Evolutionary conservation across 2,888 invertebrate species (phyloP), one percentile per base, ranked within the genome.

Genomic region (Fragum fragum): DNA sequence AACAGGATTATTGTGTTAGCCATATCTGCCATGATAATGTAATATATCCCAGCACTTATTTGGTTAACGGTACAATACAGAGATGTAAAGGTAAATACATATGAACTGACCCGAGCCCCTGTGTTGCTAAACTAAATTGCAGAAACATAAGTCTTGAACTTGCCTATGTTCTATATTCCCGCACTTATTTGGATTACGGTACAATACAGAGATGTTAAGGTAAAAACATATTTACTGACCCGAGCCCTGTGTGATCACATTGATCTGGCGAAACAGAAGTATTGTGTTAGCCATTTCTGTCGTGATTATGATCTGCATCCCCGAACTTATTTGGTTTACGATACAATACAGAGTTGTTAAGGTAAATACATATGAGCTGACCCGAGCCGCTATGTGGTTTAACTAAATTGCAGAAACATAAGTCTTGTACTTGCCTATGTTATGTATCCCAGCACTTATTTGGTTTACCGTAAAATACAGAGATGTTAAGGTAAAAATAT

Each of bases 1-100:
- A 97, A 98, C 95, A 95, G 98, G 84, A 97, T 97, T 42, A 97
- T 97, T 77, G 97, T 98, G 87, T 96, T 99, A 87, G 97, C 97
- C 0, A 95, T 98, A 76, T 97, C 98, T 74, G 96, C 97, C 89
- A 91, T 95, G 63, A 97, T 98, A 94, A 98, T 98, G 94, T 97
- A 97, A 90, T 97, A 97, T 92, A 96, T 98, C 76, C 98, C 98
- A 0, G 96, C 97, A 87, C 97, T 98, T 80, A 97, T 97, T 6
- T 96, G 97, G 95, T 98, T 98, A 95, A 98, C 98, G 36, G 98
- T 98, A 96, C 98, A 97, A 94, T 98, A 98, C 95, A 97, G 97
- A 88, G 97, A 98, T 95, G 97, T 98, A 73, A 97, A 98, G 97
- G 98, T 98, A 95, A 96, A 95, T 55, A 14, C 32, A 47, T 57